These are phyloP conservation scores for Trichogramma dendrolimi DNA, from an alignment of 2,888 invertebrate genomes.

Conservation along the genomic window DNA sequence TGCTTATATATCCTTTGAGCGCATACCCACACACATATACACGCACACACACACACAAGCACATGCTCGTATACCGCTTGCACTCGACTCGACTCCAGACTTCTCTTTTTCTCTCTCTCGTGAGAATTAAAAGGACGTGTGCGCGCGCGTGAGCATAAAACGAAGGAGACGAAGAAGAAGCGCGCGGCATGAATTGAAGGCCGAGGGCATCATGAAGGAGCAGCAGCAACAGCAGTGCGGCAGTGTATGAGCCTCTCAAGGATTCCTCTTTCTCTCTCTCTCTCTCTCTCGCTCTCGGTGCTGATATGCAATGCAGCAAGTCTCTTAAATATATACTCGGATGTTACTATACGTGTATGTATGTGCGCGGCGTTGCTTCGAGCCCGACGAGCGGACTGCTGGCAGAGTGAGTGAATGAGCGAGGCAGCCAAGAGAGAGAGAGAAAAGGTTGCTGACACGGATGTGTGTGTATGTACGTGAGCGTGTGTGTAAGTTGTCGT, in stretches of 20 bases:
- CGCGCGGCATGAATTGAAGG: conserved; percentile 23
- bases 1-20: not conserved
- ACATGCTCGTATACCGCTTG: no score
- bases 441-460: conserved; percentile 35
- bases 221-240: not conserved
- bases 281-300: not conserved
- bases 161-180: no score
- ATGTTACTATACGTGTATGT: no score
- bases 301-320: no score
- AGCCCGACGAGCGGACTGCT: no score
- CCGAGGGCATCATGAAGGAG: conserved; percentile 13
- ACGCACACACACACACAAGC: not conserved
- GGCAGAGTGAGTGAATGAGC: no score
- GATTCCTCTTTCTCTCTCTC: conserved; percentile 18
- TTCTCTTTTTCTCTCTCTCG: not conserved
- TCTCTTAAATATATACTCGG: no score
- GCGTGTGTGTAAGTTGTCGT: conserved; percentile 18
- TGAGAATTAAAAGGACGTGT: conserved; percentile 21
- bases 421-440: not conserved
- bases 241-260: conserved; percentile 9
- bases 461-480: conserved; percentile 30
- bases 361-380: no score
- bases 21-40: conserved; percentile 2
- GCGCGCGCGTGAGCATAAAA: not conserved
- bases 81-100: not conserved